Conservation (phyloP, 2,888 invertebrate genomes). For the Plagodis pulveraria region DNA sequence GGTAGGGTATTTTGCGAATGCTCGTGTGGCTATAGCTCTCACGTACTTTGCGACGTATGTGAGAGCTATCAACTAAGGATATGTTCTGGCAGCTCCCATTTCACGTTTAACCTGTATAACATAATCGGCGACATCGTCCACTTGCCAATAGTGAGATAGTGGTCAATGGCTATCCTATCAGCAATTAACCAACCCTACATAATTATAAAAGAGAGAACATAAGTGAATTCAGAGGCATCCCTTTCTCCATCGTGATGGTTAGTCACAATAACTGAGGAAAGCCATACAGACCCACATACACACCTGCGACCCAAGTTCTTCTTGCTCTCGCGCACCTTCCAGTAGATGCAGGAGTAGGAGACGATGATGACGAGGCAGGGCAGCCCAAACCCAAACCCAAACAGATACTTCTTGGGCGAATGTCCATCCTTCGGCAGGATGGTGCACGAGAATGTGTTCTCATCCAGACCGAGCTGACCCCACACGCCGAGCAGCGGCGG, state of each 20-base stretch:
- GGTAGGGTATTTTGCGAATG: too few relatives aligned
- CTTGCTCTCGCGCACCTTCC: conserved; percentile 90
- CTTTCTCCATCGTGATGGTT: conserved; percentile 15
- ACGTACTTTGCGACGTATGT: too few relatives aligned
- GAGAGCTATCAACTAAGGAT: too few relatives aligned
- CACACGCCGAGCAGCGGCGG: conserved; percentile 93
- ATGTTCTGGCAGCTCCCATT: too few relatives aligned
- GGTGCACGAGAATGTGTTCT: conserved; percentile 94
- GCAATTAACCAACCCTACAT: neutral
- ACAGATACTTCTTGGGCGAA: conserved; percentile 94
- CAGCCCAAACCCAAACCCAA: conserved; percentile 92
- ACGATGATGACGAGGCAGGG: conserved; percentile 94
- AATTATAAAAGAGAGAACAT: too few relatives aligned
- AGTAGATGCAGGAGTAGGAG: conserved; percentile 94
- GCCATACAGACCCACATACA: conserved; percentile 76
- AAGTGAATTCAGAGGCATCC: too few relatives aligned
- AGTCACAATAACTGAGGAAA: conserved; percentile 52
- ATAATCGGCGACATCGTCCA: too few relatives aligned
- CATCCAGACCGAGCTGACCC: conserved; percentile 93
- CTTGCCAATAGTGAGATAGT: too few relatives aligned
- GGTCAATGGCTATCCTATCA: too few relatives aligned
- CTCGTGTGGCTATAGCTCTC: too few relatives aligned
- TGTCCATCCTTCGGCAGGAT: conserved; percentile 90
- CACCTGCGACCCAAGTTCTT: conserved; percentile 90
- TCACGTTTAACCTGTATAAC: too few relatives aligned